Evolutionary conservation across 2,113 vertebrate genomes (phyloP).

Genomic region (Notothenia rossii): DNA sequence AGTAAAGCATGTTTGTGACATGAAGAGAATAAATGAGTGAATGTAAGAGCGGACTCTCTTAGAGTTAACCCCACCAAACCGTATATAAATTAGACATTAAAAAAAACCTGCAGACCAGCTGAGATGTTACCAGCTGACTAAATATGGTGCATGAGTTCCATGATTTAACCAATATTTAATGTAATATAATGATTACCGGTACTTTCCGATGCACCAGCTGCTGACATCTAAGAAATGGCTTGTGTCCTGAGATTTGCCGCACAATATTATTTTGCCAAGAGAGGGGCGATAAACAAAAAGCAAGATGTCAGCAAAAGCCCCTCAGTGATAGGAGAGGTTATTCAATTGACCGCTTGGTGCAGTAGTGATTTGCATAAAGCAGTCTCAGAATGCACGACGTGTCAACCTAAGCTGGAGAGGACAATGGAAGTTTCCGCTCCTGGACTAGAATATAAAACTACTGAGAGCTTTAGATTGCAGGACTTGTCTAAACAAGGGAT

Average conservation of each 20-base stretch:
- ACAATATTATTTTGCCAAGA: neutral
- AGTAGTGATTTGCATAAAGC: constrained; percentile 13
- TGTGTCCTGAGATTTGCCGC: neutral
- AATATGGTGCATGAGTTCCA: neutral
- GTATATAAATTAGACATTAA: constrained; percentile 20
- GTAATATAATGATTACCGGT: neutral
- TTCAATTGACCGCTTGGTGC: constrained; percentile 13
- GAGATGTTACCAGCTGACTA: neutral
- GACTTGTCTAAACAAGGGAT: neutral
- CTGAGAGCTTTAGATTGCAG: neutral
- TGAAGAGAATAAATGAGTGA: no score
- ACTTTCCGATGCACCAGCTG: neutral
- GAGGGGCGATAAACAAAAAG: neutral
- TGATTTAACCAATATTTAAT: constrained; percentile 22
- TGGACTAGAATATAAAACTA: neutral
- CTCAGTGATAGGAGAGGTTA: constrained; percentile 7
- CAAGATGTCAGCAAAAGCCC: constrained; percentile 6
- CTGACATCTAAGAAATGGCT: neutral
- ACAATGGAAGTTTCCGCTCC: neutral
- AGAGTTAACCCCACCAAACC: constrained; percentile 2
- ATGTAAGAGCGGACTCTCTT: no score
- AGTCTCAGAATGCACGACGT: neutral
- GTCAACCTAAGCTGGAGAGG: constrained; percentile 4
- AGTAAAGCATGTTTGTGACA: neutral
- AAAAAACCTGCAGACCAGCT: constrained; percentile 1